Percentiles rank a stretch among this genome's conserved stretches.
phyloP scores from a whole-genome alignment of 2,888 invertebrate species.

The Drosophila koepferae region DNA sequence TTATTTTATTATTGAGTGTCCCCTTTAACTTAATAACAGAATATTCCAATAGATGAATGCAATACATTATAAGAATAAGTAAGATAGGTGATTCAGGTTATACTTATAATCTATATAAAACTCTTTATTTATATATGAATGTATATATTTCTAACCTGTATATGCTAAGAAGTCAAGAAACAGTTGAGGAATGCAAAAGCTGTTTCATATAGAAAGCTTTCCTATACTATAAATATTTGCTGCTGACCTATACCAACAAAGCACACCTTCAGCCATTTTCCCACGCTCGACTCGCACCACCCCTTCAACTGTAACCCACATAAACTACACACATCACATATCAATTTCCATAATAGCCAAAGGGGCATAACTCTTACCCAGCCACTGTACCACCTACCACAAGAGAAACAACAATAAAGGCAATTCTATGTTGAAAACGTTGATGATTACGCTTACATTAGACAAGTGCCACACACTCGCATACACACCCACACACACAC shows the following conservation, averaged over 20 bases:
- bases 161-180: no score
- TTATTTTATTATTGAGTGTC: no score
- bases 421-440: slow-evolving; percentile 68
- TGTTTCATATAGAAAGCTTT: neutral
- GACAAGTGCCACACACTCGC: slow-evolving; percentile 58
- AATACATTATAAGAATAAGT: no score
- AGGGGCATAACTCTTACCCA: slow-evolving; percentile 34
- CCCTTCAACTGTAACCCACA: neutral
- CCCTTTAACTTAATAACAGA: no score
- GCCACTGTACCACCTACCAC: slow-evolving; percentile 24
- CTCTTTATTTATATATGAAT: neutral
- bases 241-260: slow-evolving; percentile 30
- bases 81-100: no score
- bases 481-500: slow-evolving; percentile 3
- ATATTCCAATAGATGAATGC: no score
- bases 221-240: neutral
- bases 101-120: no score
- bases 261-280: slow-evolving; percentile 18
- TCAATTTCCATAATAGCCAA: slow-evolving; percentile 61
- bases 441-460: slow-evolving; percentile 76
- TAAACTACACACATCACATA: slow-evolving; percentile 43
- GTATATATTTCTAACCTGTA: no score
- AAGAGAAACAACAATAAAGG: slow-evolving; percentile 37
- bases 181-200: neutral
- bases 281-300: slow-evolving; percentile 25